Evolutionary conservation across 53 echinoderm and acorn worm species (phyloP).

Genomic region (Holothuria leucospilota): DNA sequence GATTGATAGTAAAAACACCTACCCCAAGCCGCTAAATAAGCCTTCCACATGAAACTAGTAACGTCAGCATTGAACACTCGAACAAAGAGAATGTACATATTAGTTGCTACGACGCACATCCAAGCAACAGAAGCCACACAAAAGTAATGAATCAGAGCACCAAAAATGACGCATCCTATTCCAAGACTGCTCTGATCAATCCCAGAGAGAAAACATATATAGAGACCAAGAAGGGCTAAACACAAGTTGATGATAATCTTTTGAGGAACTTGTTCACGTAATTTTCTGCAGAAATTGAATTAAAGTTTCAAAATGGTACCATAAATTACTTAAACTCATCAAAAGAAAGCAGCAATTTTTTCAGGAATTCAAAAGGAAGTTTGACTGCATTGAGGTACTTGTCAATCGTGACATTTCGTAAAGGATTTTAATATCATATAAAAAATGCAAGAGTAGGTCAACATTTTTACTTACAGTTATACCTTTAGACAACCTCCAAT

Average conservation of each 20-base stretch:
- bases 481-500: too few relatives aligned
- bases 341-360: too few relatives aligned
- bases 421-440: too few relatives aligned
- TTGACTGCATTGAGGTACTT: too few relatives aligned
- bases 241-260: constrained; percentile 73
- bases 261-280: constrained; percentile 76
- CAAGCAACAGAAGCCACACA: constrained; percentile 72
- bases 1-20: neutral
- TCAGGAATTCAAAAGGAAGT: too few relatives aligned
- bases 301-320: neutral
- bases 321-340: neutral
- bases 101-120: constrained; percentile 82
- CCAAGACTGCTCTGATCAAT: constrained; percentile 61
- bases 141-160: constrained; percentile 81
- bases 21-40: constrained; percentile 73
- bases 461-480: too few relatives aligned
- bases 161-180: constrained; percentile 67
- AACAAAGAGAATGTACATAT: constrained; percentile 86
- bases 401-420: too few relatives aligned
- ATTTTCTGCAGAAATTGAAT: constrained; percentile 55
- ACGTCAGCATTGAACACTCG: constrained; percentile 64
- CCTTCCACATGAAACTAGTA: constrained; percentile 54
- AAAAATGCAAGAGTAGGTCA: too few relatives aligned
- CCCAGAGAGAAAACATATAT: constrained; percentile 70
- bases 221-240: constrained; percentile 69